Conservation (phyloP, 2,113 vertebrate genomes). For the Cygnus atratus region DNA sequence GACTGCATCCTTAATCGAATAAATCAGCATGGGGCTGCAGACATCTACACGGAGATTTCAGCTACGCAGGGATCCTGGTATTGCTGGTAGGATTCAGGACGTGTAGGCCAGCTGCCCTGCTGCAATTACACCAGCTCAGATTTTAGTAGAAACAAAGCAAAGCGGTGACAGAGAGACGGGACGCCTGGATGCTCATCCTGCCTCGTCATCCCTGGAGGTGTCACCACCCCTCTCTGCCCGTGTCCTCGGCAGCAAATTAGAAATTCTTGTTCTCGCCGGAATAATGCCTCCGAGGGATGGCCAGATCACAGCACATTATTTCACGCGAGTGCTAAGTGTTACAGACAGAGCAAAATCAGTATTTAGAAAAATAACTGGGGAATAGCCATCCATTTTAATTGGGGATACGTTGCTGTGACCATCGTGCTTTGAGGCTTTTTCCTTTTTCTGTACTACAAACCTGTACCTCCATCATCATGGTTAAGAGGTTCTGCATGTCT, state of each 20-base stretch:
- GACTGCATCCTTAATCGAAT: not conserved
- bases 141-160: not conserved
- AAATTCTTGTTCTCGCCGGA: not conserved
- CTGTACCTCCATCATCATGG: rapidly evolving
- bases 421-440: not conserved
- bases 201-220: not conserved
- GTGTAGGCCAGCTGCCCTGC: rapidly evolving
- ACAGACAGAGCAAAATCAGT: not conserved
- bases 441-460: not conserved
- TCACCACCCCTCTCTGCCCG: too few relatives aligned
- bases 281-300: not conserved
- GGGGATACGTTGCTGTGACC: rapidly evolving
- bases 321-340: not conserved
- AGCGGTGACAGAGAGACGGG: not conserved
- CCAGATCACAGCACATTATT: not conserved
- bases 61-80: not conserved
- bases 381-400: not conserved
- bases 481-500: not conserved
- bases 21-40: not conserved
- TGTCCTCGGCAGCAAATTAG: not conserved
- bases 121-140: not conserved
- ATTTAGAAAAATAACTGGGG: not conserved
- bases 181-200: not conserved
- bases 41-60: not conserved
- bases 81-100: rapidly evolving